phyloP scores from a whole-genome alignment of 2,113 vertebrate species.

The Miniopterus natalensis region DNA sequence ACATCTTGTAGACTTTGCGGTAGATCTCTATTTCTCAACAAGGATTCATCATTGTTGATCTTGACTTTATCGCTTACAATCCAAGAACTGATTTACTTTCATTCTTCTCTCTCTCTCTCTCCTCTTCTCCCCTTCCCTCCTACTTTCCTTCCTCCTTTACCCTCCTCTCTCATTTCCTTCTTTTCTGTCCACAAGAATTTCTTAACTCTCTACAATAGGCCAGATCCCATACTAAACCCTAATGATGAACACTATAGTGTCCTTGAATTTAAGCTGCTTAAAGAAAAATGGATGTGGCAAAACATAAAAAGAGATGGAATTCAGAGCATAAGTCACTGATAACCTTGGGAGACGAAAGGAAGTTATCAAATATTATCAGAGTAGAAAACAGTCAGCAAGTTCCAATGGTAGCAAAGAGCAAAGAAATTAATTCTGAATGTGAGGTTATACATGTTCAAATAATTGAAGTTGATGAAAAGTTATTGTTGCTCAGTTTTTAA shows the following conservation, averaged over 20 bases:
- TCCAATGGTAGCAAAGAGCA: background rate
- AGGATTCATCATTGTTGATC: background rate
- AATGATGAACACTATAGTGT: background rate
- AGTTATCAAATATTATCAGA: background rate
- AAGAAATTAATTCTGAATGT: constrained; percentile 47
- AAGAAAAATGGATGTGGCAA: background rate
- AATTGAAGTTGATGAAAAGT: constrained; percentile 9
- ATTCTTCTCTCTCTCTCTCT: background rate
- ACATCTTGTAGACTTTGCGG: background rate
- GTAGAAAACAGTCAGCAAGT: background rate
- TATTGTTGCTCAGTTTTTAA: constrained; percentile 1
- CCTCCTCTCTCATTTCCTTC: background rate
- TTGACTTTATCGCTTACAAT: constrained; percentile 4
- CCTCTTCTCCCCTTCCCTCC: background rate
- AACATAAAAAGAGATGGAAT: constrained; percentile 16
- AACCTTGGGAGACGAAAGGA: background rate
- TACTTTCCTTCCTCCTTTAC: accelerated
- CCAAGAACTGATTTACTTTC: background rate
- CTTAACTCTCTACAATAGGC: background rate
- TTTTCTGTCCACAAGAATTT: constrained; percentile 5
- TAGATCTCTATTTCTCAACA: background rate
- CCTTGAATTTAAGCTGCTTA: constrained; percentile 34
- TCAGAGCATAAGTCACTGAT: background rate
- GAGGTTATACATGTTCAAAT: background rate
- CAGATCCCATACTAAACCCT: background rate